Base-by-base conservation (phyloP, 2,113 vertebrate genomes). In the Hipposideros armiger region DNA sequence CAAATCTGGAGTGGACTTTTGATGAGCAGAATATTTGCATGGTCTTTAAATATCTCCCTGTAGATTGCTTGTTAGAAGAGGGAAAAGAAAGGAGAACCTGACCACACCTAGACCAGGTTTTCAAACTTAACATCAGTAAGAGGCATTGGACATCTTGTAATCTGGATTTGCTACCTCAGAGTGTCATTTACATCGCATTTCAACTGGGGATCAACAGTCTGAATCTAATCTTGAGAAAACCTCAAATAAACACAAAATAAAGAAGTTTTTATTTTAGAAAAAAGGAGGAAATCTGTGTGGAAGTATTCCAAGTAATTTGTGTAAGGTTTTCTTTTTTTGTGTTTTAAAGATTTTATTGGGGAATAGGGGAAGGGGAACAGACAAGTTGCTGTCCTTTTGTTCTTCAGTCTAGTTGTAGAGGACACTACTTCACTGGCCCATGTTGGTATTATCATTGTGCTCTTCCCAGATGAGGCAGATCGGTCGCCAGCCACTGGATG, bases 261-360 rank as follows among this genome's bases (percentile, higher is more conserved):
- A 28, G 19, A 74, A 24, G 30, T 50, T 52, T 56, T 83, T 64
- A 36, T 74, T 52, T 91, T 87, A 54, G 47, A 24, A 70, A 70
- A 76, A 40, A 10, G 69, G 28, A 45, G 22, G 54, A 58, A 83
- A 50, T 86, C 32, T 95, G 1, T 62, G 22, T 36, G 42, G 47
- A 83, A 70, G 26, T 73, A 67, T n/a, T 78, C 42, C n/a, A 83
- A 11, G 30, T 96, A 73, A 87, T 76, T 76, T 70, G 30, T 70
- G 24, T 70, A 45, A 89, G 15, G 32, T 69, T 26, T 81, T 15
- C 56, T 36, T 36, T 36, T 36, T 36, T 36, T 36, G 36, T 36
- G 36, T 36, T 36, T 36, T 36, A 36, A 36, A 36, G 36, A 36
- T 36, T 36, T 36, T 36, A 36, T 36, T 36, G 36, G 36, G 36